Conservation (phyloP, 2,113 vertebrate genomes). For the Platichthys stellatus region DNA sequence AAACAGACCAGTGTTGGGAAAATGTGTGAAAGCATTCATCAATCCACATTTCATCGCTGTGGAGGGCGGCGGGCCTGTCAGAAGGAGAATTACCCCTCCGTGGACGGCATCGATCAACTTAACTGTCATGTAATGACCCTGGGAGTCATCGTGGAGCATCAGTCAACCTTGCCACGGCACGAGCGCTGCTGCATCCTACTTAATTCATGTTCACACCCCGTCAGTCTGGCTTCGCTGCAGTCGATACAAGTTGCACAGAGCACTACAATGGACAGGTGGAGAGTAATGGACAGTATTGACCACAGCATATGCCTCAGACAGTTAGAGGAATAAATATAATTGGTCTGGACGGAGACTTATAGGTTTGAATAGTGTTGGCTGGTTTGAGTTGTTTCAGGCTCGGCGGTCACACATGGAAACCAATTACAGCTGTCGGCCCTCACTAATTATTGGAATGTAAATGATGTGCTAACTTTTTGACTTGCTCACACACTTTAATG, state of each 20-base stretch:
- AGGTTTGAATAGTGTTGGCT: slow-evolving; percentile 24
- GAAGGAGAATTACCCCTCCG: slow-evolving; percentile 72
- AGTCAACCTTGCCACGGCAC: slow-evolving; percentile 51
- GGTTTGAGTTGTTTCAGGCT: slow-evolving; percentile 36
- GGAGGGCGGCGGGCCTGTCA: slow-evolving; percentile 56
- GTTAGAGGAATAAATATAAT: slow-evolving; percentile 18
- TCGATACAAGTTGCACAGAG: slow-evolving; percentile 37
- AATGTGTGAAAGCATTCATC: slow-evolving; percentile 58
- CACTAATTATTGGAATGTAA: not conserved
- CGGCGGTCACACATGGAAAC: slow-evolving; percentile 47
- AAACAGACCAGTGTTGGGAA: slow-evolving; percentile 53
- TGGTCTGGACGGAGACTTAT: slow-evolving; percentile 28
- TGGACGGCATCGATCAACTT: slow-evolving; percentile 71
- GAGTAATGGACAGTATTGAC: slow-evolving; percentile 44
- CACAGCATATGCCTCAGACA: slow-evolving; percentile 1
- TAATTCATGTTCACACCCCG: slow-evolving; percentile 68
- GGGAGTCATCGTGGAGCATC: slow-evolving; percentile 63
- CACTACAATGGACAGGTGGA: slow-evolving; percentile 28
- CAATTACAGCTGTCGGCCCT: slow-evolving; percentile 44
- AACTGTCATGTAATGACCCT: slow-evolving; percentile 77
- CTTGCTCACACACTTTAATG: not conserved
- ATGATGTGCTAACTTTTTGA: slow-evolving; percentile 13
- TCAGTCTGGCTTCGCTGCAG: slow-evolving; percentile 35
- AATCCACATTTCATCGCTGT: slow-evolving; percentile 64
- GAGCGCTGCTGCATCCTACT: slow-evolving; percentile 47